These are phyloP conservation scores for Xiphorhynchus erythropygius DNA, from an alignment of 2,797 vertebrate species.

Conservation along the genomic window DNA sequence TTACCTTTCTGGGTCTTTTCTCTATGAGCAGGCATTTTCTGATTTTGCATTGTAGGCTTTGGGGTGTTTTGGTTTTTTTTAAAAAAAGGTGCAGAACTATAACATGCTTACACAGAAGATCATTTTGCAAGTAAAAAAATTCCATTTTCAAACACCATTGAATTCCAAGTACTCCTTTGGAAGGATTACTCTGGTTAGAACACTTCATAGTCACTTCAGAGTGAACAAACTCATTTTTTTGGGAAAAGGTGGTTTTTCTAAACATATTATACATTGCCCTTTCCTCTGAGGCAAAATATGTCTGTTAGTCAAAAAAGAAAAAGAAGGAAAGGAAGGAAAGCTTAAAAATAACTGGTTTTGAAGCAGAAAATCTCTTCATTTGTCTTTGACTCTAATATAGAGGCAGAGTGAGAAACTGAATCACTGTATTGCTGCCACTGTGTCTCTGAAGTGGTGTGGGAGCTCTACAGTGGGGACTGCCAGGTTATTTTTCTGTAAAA, in stretches of 20 bases:
- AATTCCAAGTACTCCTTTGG: background rate
- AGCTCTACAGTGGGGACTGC: background rate
- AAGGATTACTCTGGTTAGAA: background rate
- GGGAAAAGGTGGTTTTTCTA: background rate
- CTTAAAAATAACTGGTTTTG: background rate
- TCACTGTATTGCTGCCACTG: background rate
- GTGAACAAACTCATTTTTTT: background rate
- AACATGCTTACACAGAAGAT: background rate
- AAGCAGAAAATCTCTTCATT: background rate
- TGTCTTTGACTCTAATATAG: background rate
- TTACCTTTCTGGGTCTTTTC: background rate
- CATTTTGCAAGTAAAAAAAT: background rate
- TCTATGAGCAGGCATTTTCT: background rate
- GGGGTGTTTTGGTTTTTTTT: too few species aligned
- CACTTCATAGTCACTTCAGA: background rate
- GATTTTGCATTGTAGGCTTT: background rate
- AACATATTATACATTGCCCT: background rate
- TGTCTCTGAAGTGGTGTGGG: background rate
- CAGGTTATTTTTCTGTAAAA: background rate
- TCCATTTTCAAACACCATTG: background rate
- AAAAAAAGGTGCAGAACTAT: background rate
- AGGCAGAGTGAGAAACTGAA: background rate
- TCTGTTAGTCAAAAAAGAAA: background rate
- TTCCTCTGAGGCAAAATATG: background rate
- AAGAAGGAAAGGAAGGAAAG: background rate